Conservation (phyloP, 2,113 vertebrate species). For the Sorex fumeus region DNA sequence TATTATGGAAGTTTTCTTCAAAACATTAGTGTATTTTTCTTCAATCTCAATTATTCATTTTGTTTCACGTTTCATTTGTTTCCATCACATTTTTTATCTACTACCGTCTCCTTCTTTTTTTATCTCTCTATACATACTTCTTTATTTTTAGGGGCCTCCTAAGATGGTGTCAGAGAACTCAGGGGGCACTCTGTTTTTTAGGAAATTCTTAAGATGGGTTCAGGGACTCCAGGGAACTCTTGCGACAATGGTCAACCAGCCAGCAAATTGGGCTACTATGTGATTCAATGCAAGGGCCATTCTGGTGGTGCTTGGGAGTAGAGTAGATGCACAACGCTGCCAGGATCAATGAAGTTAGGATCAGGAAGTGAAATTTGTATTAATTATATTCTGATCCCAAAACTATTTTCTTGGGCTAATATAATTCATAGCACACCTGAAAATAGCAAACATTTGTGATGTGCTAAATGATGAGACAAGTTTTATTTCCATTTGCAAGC, state of each 20-base stretch:
- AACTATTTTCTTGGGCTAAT: background rate
- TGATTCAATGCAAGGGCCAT: too few relatives aligned
- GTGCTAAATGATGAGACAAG: background rate
- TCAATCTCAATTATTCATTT: background rate
- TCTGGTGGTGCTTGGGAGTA: too few relatives aligned
- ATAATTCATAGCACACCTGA: background rate
- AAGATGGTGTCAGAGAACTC: too few relatives aligned
- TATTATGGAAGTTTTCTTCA: background rate
- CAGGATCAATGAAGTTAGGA: background rate
- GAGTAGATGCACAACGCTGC: background rate
- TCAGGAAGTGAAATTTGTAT: background rate
- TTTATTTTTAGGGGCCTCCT: background rate
- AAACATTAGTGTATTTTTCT: background rate
- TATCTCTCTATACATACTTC: background rate
- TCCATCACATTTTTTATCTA: background rate
- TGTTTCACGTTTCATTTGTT: background rate
- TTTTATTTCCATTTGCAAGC: background rate
- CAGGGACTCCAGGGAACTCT: too few relatives aligned
- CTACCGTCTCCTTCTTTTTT: background rate
- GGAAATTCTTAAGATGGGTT: too few relatives aligned
- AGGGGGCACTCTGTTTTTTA: too few relatives aligned
- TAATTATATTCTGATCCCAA: background rate
- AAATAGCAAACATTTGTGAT: background rate
- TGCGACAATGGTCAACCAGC: too few relatives aligned
- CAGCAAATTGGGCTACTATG: too few relatives aligned